Percentiles rank a stretch among this genome's conserved stretches.
Evolutionary conservation across 2,113 vertebrate genomes (phyloP).

Genomic region (Sorex araneus): DNA sequence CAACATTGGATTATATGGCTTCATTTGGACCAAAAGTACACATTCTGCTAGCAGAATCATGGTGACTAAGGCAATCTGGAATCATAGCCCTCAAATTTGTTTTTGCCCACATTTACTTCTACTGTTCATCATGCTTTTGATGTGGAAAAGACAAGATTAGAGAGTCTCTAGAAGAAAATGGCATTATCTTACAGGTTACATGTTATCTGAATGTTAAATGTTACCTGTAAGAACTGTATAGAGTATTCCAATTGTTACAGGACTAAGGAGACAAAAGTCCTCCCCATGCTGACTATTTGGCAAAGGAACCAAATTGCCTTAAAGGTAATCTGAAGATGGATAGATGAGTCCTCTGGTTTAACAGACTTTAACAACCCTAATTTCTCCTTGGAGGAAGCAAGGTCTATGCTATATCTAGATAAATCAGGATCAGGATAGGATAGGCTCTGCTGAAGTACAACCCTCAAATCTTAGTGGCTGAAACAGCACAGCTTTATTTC

Average conservation of each 20-base stretch:
- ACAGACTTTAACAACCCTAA: constrained; percentile 7
- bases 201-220: neutral
- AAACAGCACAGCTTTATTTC: too few species aligned
- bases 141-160: constrained; percentile 2
- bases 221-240: too few species aligned
- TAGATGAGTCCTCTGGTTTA: neutral
- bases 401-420: too few species aligned
- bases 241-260: neutral
- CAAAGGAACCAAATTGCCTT: neutral
- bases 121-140: neutral
- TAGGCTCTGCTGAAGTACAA: neutral
- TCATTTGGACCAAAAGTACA: neutral
- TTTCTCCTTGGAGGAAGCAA: neutral
- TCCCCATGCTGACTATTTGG: neutral
- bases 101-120: neutral
- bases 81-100: neutral
- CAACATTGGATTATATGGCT: neutral
- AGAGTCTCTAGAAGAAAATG: neutral
- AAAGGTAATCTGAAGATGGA: neutral
- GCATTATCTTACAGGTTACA: constrained; percentile 1
- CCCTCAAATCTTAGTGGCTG: neutral
- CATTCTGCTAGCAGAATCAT: neutral
- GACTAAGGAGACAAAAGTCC: neutral
- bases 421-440: neutral
- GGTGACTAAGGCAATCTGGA: neutral